Evolutionary conservation across 2,888 invertebrate species (phyloP), one percentile per base, ranked within the genome.

Genomic region (Spatulosminthurus flaviceps): DNA sequence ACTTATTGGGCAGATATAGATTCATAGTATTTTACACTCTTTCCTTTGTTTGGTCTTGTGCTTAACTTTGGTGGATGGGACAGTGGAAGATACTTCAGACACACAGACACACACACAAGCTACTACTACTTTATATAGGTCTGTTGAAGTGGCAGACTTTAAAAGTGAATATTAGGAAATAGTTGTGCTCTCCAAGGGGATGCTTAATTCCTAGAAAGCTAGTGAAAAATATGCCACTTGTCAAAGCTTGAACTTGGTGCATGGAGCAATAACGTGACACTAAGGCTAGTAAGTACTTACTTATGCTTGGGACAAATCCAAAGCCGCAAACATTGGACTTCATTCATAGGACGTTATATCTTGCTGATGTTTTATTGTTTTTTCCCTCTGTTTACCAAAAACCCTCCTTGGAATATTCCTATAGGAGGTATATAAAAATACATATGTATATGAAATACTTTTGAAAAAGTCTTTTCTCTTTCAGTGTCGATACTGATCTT

Each of bases 201-300:
- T 41, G 70, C 70, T 42, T 72, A 72, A 24, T 72, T 72, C 72
- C 72, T 51, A 43, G 43, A 41, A 72, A 72, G 72, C 43, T 72
- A 51, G 51, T 72, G 72, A 72, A 72, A 72, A 72, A 72, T 72
- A 72, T 72, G 34, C 72, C 51, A 72, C 72, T 72, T 72, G 72
- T 72, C 43, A 72, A 72, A 72, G 22, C 24, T 24, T 42, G 43
- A 72, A 72, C 24, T 72, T 24, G n/a, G n/a, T n/a, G 51, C 51
- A 51, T 51, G 43, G 11, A 43, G 72, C 43, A 72, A 72, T 42
- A 72, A 24, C 72, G 43, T 43, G 41, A 72, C 21, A 22, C 42
- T 41, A n/a, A n/a, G 28, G 19, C 13, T 29, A n/a, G n/a, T n/a
- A n/a, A n/a, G n/a, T n/a, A n/a, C n/a, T n/a, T n/a, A n/a, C n/a